These are phyloP conservation scores for Bicyclus anynana DNA, from an alignment of 1,140 invertebrate species.

Conservation along the genomic window DNA sequence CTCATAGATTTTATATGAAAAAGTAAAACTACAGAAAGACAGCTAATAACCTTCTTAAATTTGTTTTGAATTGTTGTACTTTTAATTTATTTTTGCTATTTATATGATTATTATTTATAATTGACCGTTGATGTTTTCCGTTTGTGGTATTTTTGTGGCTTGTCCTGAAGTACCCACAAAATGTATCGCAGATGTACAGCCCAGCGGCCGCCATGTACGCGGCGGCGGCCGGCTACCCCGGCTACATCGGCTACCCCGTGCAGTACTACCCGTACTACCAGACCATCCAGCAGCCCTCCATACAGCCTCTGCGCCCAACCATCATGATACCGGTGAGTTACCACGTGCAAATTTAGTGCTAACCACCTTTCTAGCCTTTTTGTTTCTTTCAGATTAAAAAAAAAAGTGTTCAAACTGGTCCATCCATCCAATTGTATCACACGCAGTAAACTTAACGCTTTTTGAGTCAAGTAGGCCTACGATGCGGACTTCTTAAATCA, in stretches of 20 bases:
- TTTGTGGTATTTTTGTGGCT: background rate
- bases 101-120: background rate
- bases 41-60: no score
- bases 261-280: conserved; percentile 87
- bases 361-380: no score
- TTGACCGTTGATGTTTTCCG: background rate
- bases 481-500: no score
- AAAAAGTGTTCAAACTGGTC: no score
- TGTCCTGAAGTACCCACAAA: background rate
- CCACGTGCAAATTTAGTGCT: no score
- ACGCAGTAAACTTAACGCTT: no score
- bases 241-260: conserved; percentile 85
- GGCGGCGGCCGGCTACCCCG: conserved; percentile 81
- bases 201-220: conserved; percentile 83
- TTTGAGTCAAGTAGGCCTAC: no score
- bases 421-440: no score
- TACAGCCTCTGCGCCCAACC: conserved; percentile 85
- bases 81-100: background rate
- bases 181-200: conserved; percentile 80
- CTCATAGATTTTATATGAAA: no score
- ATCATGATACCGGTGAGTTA: conserved; percentile 86
- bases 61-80: no score
- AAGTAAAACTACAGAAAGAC: no score
- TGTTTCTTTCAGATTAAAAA: no score
- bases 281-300: conserved; percentile 79